Conservation (phyloP, 1,140 invertebrate genomes). For the Drosophila kanapiae region DNA sequence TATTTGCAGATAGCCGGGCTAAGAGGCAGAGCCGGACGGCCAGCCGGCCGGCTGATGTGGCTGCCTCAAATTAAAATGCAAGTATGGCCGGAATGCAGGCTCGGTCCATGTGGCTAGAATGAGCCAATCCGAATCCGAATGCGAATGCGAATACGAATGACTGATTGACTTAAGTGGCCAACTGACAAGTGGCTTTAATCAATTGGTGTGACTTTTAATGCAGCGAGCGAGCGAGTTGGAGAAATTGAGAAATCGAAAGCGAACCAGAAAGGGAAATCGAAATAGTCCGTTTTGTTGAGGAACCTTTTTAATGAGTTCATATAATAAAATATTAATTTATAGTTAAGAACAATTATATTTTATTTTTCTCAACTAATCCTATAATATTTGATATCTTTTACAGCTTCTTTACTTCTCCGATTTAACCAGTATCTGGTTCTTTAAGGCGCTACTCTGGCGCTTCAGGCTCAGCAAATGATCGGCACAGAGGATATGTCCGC, state of each 20-base stretch:
- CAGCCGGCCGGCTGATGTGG: slow-evolving; percentile 60
- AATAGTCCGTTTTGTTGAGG: neutral
- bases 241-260: slow-evolving; percentile 43
- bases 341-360: neutral
- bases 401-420: slow-evolving; percentile 6
- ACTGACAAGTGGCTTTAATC: slow-evolving; percentile 78
- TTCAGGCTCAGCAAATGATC: slow-evolving; percentile 78
- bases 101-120: slow-evolving; percentile 49
- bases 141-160: slow-evolving; percentile 72
- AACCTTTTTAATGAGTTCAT: neutral
- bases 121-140: slow-evolving; percentile 53
- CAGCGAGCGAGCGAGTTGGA: neutral
- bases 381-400: neutral
- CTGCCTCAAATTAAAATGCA: slow-evolving; percentile 81
- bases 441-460: slow-evolving; percentile 62
- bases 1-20: slow-evolving; percentile 77
- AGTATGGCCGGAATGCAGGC: slow-evolving; percentile 81
- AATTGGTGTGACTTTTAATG: slow-evolving; percentile 62
- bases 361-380: neutral
- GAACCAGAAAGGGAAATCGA: slow-evolving; percentile 19
- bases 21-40: slow-evolving; percentile 26
- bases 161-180: slow-evolving; percentile 81
- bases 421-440: slow-evolving; percentile 11
- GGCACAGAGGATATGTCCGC: slow-evolving; percentile 85
- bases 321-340: no score